Evolutionary conservation across 2,888 invertebrate genomes (phyloP), one percentile per base, ranked within the genome.

Genomic region (Sminthurinus aureus): DNA sequence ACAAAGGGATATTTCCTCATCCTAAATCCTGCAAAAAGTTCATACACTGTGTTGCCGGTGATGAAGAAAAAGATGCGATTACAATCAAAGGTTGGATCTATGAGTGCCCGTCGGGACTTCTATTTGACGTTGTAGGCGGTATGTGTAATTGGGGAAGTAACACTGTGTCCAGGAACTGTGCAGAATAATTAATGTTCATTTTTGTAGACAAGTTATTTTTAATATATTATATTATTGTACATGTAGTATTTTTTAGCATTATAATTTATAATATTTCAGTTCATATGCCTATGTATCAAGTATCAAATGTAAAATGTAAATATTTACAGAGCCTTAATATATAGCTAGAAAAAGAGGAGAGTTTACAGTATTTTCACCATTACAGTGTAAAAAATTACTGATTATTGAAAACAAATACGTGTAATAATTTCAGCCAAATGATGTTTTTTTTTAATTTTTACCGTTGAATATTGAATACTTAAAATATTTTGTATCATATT

Each of bases 1-100:
- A 97, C 90, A 94, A 95, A 88, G 97, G 97, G 67, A 96, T 95
- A 90, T 97, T 96, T 91, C 95, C 96, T 0, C 97, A 97, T 91
- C 97, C 97, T 1, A 92, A 94, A 20, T 96, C 96, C 0, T 97
- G 97, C 90, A 95, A 94, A 91, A 96, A 96, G 91, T 97, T 97
- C 90, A 96, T 97, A 89, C 96, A 95, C 24, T 97, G 97, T 90
- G 96, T 96, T 50, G 93, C 93, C 90, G 94, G 95, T 89, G 89
- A 89, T 11, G 94, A 94, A 18, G 93, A 87, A 13, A 84, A 93
- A 20, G 71, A 78, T 69, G 51, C 76, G 18, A 78, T 50, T 67
- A 22, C 58, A 2, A 93, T 96, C 0, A 91, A 95, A 0, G 96
- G 96, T 12, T 96, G 96, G 94, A 96, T 96, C 89, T 97, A 97